Evolutionary conservation across 2,113 vertebrate species (phyloP).

Genomic region (Fulica atra): DNA sequence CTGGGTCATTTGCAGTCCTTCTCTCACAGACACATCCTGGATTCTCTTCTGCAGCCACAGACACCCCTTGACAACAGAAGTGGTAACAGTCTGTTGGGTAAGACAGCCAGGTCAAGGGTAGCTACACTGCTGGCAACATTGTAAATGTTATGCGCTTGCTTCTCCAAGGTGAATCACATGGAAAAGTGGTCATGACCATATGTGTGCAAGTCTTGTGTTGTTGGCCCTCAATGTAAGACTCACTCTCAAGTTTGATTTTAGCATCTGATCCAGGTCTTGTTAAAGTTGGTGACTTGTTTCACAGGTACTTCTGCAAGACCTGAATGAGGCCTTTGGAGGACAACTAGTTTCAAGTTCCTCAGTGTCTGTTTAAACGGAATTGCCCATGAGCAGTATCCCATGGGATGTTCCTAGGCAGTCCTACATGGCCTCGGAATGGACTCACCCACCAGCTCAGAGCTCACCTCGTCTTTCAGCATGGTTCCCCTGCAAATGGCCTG

Average conservation of each 20-base stretch:
- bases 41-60: not conserved
- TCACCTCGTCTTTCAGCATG: not conserved
- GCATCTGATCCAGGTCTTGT: not conserved
- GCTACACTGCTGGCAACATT: not conserved
- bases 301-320: not conserved
- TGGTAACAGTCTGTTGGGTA: not conserved
- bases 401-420: not conserved
- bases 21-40: not conserved
- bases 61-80: not conserved
- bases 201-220: not conserved
- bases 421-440: not conserved
- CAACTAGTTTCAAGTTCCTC: not conserved
- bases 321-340: not conserved
- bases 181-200: not conserved
- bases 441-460: not conserved
- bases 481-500: not conserved
- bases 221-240: not conserved
- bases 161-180: not conserved
- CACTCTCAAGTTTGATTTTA: not conserved
- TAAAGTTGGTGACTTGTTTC: not conserved
- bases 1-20: not conserved
- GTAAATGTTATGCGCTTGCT: not conserved
- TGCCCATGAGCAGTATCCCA: not conserved
- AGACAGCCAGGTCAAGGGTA: not conserved
- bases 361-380: rapidly evolving